Evolutionary conservation across 2,113 vertebrate genomes (phyloP), one percentile per base, ranked within the genome.

Genomic region (Megaptera novaeangliae): DNA sequence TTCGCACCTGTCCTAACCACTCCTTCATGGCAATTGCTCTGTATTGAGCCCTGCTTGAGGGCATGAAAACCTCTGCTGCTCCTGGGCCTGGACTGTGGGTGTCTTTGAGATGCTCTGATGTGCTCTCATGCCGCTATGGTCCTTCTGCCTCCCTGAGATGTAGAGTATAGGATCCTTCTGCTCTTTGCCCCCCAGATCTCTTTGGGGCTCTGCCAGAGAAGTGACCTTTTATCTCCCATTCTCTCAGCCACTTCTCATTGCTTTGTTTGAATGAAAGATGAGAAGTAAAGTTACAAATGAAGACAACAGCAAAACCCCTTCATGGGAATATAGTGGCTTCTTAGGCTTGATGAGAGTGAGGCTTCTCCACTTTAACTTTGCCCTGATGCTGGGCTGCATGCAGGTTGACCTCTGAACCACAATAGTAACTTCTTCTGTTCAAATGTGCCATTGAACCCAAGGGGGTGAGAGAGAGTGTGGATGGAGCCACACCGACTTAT

Each of bases 201-300:
- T 41, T 27, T 57, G 4, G 17, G 44, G 8, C 8, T 18, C n/a
- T 94, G 6, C 39, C 44, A 49, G n/a, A 20, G 18, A 94, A 87
- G 20, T 41, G 7, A 20, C 9, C 59, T 29, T 59, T 23, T 81
- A 12, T 61, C 13, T 59, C 29, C 13, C 5, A 44, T 11, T 49
- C 4, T 31, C 21, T 36, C 18, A 49, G 15, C 3, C 9, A 34
- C 34, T 69, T 82, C 72, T 91, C 10, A 59, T 89, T 80, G 41
- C 39, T 66, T 95, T 68, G 15, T 46, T 75, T 36, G 6, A 61
- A 80, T 64, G 55, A 57, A 36, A 75, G 29, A 66, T 77, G 21
- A 82, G 29, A 97, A n/a, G 49, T 71, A 63, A 83, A 93, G 23
- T 92, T 88, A 36, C 23, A 63, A 36, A 29, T 72, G 61, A 66